phyloP scores from a whole-genome alignment of 1,140 invertebrate species.

The Zaprionus lachaisei region DNA sequence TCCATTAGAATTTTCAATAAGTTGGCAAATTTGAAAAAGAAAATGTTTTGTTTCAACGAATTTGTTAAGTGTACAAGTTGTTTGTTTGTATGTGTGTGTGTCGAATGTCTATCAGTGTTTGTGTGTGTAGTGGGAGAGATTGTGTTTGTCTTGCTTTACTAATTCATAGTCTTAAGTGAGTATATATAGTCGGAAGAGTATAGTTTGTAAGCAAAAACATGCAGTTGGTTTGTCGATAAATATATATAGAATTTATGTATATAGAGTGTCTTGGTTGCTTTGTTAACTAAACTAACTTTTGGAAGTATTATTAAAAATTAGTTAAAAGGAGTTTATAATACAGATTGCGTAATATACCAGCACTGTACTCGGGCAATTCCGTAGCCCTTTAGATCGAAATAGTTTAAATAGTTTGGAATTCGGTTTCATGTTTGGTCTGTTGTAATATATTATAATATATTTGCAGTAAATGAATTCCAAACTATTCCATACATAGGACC shows the following conservation, averaged over 20 bases:
- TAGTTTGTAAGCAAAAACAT: slow-evolving; percentile 70
- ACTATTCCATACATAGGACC: too few species aligned
- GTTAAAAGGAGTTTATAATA: slow-evolving; percentile 23
- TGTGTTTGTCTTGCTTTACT: slow-evolving; percentile 15
- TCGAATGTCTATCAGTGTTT: slow-evolving; percentile 37
- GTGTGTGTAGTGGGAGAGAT: slow-evolving; percentile 23
- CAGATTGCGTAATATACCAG: slow-evolving; percentile 14
- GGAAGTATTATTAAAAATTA: background rate
- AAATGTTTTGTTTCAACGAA: slow-evolving; percentile 56
- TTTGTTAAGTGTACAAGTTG: slow-evolving; percentile 49
- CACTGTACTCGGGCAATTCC: slow-evolving; percentile 16
- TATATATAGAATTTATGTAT: background rate
- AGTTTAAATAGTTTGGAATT: background rate
- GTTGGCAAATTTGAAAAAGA: slow-evolving; percentile 65
- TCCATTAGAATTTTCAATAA: slow-evolving; percentile 68
- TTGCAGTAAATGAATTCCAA: too few species aligned
- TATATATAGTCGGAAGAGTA: slow-evolving; percentile 56
- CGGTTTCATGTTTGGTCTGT: background rate
- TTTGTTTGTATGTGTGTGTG: slow-evolving; percentile 38
- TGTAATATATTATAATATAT: background rate
- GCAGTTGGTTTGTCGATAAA: slow-evolving; percentile 35
- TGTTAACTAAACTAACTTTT: slow-evolving; percentile 23
- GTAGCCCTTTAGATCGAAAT: background rate
- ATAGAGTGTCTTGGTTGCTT: slow-evolving; percentile 19
- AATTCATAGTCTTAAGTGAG: slow-evolving; percentile 57